Conservation (phyloP, 2,888 invertebrate species). For the Pollenia griseotomentosa region DNA sequence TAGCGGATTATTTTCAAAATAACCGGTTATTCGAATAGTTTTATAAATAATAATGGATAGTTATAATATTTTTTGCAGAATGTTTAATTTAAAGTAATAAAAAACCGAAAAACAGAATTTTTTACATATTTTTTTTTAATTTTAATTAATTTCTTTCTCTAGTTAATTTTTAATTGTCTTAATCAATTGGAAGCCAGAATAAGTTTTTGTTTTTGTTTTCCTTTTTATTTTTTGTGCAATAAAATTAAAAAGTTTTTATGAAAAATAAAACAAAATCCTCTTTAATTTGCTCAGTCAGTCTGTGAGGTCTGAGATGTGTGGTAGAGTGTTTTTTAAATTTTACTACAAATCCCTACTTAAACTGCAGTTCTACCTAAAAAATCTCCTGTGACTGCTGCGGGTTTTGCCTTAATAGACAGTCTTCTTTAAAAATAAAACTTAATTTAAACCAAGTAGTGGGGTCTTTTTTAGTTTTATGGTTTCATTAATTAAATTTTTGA, state of each 20-base stretch:
- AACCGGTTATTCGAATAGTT: too few relatives aligned
- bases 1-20: too few relatives aligned
- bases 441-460: conserved; percentile 55
- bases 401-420: conserved; percentile 1
- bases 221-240: conserved; percentile 7
- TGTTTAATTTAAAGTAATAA: too few relatives aligned
- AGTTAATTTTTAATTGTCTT: conserved; percentile 33
- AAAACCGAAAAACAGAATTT: too few relatives aligned
- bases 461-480: conserved; percentile 64
- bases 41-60: too few relatives aligned
- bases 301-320: conserved; percentile 62
- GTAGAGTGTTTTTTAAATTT: conserved; percentile 18
- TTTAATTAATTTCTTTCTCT: conserved; percentile 6
- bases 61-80: too few relatives aligned
- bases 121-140: conserved; percentile 8
- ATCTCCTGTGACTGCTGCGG: conserved; percentile 47
- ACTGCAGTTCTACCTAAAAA: conserved; percentile 31
- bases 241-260: conserved; percentile 25
- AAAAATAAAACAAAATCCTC: conserved; percentile 44
- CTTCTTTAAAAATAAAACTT: conserved; percentile 23
- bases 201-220: neutral
- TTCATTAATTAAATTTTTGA: conserved; percentile 70
- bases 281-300: conserved; percentile 25
- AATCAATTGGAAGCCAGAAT: conserved; percentile 13
- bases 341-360: conserved; percentile 56